Percentiles rank a stretch among this genome's conserved stretches.
Evolutionary conservation across 2,113 vertebrate genomes (phyloP).

Genomic region (Peromyscus leucopus): DNA sequence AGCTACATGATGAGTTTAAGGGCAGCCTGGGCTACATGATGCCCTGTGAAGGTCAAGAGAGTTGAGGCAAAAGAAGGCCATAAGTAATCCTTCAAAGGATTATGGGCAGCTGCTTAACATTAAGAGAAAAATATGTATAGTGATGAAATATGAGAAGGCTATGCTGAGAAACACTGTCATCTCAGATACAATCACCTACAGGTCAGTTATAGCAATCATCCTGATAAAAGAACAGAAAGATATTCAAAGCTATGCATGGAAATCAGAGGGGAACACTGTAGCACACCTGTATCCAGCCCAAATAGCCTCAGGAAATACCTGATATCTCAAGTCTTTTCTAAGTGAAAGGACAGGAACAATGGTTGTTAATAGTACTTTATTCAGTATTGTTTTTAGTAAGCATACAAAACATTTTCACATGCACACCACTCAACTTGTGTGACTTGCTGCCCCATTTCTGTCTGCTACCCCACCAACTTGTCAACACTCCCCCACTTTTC

Average conservation of each 20-base stretch:
- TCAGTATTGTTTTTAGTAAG: background rate
- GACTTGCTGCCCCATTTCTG: background rate
- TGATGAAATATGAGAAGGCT: background rate
- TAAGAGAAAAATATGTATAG: background rate
- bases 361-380: background rate
- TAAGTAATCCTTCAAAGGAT: background rate
- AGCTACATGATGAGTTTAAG: background rate
- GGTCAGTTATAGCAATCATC: background rate
- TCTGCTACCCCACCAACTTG: background rate
- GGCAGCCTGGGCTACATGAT: background rate
- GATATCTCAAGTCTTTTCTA: background rate
- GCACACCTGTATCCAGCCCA: background rate
- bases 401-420: background rate
- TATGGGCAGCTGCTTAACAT: background rate
- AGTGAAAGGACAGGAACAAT: background rate
- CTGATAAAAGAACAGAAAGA: slow-evolving; percentile 29
- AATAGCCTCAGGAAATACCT: background rate
- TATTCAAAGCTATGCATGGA: background rate
- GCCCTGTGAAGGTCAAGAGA: background rate
- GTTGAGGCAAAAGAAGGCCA: background rate
- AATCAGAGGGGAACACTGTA: background rate
- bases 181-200: background rate
- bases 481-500: background rate
- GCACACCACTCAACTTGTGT: background rate
- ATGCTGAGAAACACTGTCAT: background rate